Evolutionary conservation across 1,140 invertebrate genomes (phyloP), one percentile per base, ranked within the genome.

Genomic region (Leptinotarsa undecemlineata): DNA sequence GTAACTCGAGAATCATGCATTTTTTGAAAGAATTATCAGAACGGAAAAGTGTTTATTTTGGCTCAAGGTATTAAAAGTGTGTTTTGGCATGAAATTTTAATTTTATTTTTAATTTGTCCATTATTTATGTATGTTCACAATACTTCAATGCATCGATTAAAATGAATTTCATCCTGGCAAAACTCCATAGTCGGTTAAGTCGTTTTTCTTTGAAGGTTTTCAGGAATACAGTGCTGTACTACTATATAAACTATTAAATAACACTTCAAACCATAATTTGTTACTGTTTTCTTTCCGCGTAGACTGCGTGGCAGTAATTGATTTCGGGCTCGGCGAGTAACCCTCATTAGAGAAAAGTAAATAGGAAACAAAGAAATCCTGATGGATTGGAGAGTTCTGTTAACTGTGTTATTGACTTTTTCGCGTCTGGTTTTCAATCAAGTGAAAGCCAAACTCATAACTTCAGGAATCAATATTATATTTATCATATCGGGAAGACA

Each of bases 361-460:
- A 23, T 51, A 57, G 48, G 15, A 70, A 23, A 42, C 47, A 70
- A 57, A 70, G 68, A 70, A 70, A 70, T 70, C 47, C 48, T 70
- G 48, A 57, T 57, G 23, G 48, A 70, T 70, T 70, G 48, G 47
- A 8, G 48, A 70, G 2, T 70, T 70, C n/a, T 5, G 23, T 26
- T n/a, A 64, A 26, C 62, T 19, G 11, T 64, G 19, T 64, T 26
- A 64, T 64, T 64, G 19, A 26, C 14, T 64, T 64, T 64, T 64
- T 19, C 11, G 17, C n/a, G 11, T n/a, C 33, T 42, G 33, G 17
- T 57, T 57, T 57, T 57, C 51, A 57, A 57, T 57, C 51, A 19
- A 19, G 51, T 17, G 51, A 17, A 17, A 19, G 51, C 5, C n/a
- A 15, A 57, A 57, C 51, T n/a, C n/a, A 14, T 57, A 57, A 57